Evolutionary conservation across 2,113 vertebrate genomes (phyloP).

Genomic region (Paradisaea rubra): DNA sequence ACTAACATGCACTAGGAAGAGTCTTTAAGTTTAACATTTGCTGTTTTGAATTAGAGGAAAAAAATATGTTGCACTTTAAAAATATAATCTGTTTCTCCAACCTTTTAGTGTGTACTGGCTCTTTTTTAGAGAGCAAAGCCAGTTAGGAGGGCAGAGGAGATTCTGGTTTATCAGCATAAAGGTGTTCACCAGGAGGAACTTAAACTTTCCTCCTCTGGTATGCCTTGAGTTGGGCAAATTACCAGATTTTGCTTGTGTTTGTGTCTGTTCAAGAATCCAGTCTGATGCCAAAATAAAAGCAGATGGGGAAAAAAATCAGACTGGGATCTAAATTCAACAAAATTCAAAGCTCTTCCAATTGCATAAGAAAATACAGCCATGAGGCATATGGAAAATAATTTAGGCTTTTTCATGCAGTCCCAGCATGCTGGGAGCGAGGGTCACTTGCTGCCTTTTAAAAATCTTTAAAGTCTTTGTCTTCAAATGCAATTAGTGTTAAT

Average conservation of each 20-base stretch:
- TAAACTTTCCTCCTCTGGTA: not conserved
- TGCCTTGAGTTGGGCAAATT: not conserved
- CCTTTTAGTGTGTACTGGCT: not conserved
- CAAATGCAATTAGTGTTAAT: not conserved
- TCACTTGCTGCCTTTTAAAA: not conserved
- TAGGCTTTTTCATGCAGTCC: not conserved
- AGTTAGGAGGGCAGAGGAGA: not conserved
- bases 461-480: not conserved
- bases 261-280: not conserved
- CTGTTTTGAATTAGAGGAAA: conserved; percentile 66
- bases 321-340: not conserved
- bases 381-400: not conserved
- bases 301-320: not conserved
- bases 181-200: not conserved
- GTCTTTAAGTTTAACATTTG: conserved; percentile 71
- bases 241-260: not conserved
- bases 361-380: not conserved
- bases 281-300: not conserved
- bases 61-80: conserved; percentile 69
- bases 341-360: not conserved
- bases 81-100: conserved; percentile 37
- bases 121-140: not conserved
- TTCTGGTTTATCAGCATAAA: not conserved
- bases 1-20: conserved; percentile 67
- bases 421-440: not conserved